Conservation (phyloP, 2,888 invertebrate species). For the Colostygia pectinataria region DNA sequence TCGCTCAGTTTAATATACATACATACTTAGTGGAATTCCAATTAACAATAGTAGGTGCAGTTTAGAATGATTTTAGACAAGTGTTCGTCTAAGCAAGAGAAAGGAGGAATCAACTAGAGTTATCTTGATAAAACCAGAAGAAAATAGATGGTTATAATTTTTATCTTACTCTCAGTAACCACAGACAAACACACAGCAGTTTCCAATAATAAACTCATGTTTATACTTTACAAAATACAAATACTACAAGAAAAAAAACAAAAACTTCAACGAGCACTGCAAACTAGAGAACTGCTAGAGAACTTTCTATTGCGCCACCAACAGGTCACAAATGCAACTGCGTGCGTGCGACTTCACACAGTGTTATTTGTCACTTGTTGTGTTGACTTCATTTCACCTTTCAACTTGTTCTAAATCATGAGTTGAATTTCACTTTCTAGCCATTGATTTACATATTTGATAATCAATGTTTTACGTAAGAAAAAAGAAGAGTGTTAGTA, state of each 20-base stretch:
- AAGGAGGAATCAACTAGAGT: too few species aligned
- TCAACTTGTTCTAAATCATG: constrained; percentile 69
- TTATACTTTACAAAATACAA: constrained; percentile 26
- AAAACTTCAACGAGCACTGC: constrained; percentile 27
- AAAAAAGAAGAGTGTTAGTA: too few species aligned
- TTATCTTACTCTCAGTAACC: constrained; percentile 58
- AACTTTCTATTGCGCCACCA: constrained; percentile 50
- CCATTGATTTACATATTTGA: constrained; percentile 42
- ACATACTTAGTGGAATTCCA: too few species aligned
- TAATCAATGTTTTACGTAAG: constrained; percentile 31
- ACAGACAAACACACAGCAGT: constrained; percentile 64
- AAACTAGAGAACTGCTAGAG: too few species aligned
- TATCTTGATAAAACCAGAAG: too few species aligned
- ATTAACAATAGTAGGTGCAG: too few species aligned
- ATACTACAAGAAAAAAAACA: constrained; percentile 18
- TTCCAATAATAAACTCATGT: constrained; percentile 57
- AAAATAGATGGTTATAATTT: not conserved
- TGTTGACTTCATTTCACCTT: constrained; percentile 70
- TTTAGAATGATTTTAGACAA: too few species aligned
- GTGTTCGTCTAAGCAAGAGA: too few species aligned
- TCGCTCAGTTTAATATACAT: too few species aligned
- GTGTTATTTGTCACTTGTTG: too few species aligned
- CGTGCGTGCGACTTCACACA: constrained; percentile 37
- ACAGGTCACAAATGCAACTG: constrained; percentile 37
- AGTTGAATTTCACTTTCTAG: constrained; percentile 62